Percentiles rank a stretch among this genome's conserved stretches.
Evolutionary conservation across 2,113 vertebrate genomes (phyloP).

Genomic region (Oreocharis arfaki): DNA sequence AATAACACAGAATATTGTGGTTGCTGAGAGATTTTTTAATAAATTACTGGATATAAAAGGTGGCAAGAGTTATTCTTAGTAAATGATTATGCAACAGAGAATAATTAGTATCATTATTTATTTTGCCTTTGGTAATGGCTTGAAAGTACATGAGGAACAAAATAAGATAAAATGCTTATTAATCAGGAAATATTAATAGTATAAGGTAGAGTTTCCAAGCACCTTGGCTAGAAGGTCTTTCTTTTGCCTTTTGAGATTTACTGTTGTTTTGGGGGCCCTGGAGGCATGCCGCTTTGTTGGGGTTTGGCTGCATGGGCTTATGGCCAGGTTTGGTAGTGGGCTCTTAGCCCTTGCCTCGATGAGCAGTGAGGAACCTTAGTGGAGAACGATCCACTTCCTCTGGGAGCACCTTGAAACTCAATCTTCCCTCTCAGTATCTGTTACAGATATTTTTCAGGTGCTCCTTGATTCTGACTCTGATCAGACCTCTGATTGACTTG

Average conservation of each 20-base stretch:
- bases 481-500: rapidly evolving
- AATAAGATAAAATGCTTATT: neutral
- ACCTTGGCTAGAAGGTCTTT: neutral
- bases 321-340: neutral
- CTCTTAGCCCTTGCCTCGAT: neutral
- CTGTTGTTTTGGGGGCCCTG: neutral
- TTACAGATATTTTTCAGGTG: neutral
- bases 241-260: neutral
- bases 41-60: neutral
- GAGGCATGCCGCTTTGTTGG: rapidly evolving
- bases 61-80: neutral
- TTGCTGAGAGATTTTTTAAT: neutral
- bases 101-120: neutral
- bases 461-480: neutral
- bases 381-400: neutral
- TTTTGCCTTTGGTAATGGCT: neutral
- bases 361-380: neutral
- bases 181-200: neutral
- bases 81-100: neutral
- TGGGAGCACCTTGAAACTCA: neutral
- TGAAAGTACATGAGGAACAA: neutral
- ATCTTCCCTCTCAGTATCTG: rapidly evolving
- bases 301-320: rapidly evolving
- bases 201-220: neutral
- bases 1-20: neutral